Evolutionary conservation across 2,797 vertebrate genomes (phyloP), one percentile per base, ranked within the genome.

Genomic region (Sphenopsis melanotis): DNA sequence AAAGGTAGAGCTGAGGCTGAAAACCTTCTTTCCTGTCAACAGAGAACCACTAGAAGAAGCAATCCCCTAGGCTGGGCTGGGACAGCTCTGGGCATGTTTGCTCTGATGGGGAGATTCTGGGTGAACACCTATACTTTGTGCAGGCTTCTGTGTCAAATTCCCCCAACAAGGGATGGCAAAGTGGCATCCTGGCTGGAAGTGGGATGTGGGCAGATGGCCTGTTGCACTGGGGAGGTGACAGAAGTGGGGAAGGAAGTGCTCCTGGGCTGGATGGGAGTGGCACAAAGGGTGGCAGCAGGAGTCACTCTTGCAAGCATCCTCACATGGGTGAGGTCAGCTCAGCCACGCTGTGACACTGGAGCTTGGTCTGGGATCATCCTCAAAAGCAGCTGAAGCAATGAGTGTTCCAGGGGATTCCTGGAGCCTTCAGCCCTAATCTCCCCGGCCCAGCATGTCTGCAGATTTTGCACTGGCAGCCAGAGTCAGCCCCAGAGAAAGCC

Each of bases 141-240:
- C 46, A 69, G 59, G 22, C 32, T 47, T 53, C 27, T 29, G 27
- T 34, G 39, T 56, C 37, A 18, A 61, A 91, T 36, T 19, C 6
- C 52, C 12, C 17, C 4, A 3, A 32, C 3, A 29, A 34, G 24
- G 36, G 22, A 29, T 26, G 47, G 39, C 56, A 39, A 20, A 59
- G 61, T 8, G 34, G 11, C 44, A 27, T 17, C n/a, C 12, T 8
- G n/a, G 4, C 83, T 61, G 87, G 47, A 80, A 29, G 15, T 34
- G 60, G 21, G 17, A 3, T 46, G 41, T 1, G 4, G n/a, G 59
- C 47, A 55, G 42, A 24, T 3, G 4, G 16, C 0, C 0, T 65
- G 15, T 34, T 17, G 9, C 15, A 6, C 32, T 15, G 42, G 17
- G 36, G 19, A 34, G 11, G 16, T 12, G 11, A 11, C 61, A 68